Evolutionary conservation across 2,797 vertebrate genomes (phyloP).

Genomic region (Leptodactylus fallax): DNA sequence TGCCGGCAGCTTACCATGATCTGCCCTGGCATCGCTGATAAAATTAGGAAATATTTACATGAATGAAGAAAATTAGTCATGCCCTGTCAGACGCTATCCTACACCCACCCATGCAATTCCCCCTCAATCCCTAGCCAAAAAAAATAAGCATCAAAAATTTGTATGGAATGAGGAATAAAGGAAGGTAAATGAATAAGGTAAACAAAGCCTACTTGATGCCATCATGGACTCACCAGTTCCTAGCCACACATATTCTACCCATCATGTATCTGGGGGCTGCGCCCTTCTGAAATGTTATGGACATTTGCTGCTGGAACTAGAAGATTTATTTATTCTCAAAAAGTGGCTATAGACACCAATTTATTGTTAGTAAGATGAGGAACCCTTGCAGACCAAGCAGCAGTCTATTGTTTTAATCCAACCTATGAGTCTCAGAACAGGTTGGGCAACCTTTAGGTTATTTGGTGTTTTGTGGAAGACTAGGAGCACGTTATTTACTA

Average conservation of each 20-base stretch:
- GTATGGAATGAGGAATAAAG: neutral
- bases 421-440: too few relatives aligned
- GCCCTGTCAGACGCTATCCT: neutral
- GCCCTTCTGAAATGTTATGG: too few relatives aligned
- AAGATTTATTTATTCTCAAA: too few relatives aligned
- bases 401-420: too few relatives aligned
- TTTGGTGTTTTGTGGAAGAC: too few relatives aligned
- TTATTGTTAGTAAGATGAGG: too few relatives aligned
- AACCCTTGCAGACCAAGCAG: too few relatives aligned
- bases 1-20: neutral
- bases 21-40: neutral
- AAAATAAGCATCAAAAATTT: neutral
- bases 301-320: too few relatives aligned
- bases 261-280: too few relatives aligned
- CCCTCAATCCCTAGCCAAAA: neutral
- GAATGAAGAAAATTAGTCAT: slow-evolving; percentile 13
- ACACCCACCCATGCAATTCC: neutral
- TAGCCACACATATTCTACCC: neutral
- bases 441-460: too few relatives aligned
- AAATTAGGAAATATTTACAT: slow-evolving; percentile 15
- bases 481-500: too few relatives aligned
- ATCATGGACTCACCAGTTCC: neutral
- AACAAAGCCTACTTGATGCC: neutral
- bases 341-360: too few relatives aligned
- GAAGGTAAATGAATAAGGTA: neutral